Evolutionary conservation across 2,797 vertebrate genomes (phyloP).

Genomic region (Trichosurus vulpecula): DNA sequence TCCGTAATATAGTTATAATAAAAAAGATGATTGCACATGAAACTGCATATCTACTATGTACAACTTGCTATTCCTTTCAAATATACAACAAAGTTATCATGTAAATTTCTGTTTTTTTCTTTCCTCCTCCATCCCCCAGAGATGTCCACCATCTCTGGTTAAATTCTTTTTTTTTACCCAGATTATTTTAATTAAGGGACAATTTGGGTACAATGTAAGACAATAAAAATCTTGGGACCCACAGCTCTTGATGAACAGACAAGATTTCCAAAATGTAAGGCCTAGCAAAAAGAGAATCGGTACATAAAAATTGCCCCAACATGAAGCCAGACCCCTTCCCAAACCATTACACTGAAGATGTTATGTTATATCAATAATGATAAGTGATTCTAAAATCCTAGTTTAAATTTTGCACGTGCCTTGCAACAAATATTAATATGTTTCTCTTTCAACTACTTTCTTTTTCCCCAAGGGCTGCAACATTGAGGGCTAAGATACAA

Average conservation of each 20-base stretch:
- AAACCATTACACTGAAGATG: background rate
- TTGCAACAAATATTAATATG: background rate
- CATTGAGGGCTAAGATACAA: background rate
- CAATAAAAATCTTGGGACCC: background rate
- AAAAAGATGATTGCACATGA: too few relatives aligned
- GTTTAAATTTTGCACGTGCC: background rate
- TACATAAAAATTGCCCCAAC: background rate
- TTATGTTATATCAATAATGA: background rate
- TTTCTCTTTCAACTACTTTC: background rate
- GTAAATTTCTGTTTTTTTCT: too few relatives aligned
- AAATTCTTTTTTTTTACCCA: too few relatives aligned
- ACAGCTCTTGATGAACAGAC: background rate
- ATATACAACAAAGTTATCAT: too few relatives aligned
- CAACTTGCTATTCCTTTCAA: too few relatives aligned
- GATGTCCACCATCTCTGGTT: too few relatives aligned
- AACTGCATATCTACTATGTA: too few relatives aligned
- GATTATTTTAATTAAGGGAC: background rate
- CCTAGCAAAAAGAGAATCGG: background rate
- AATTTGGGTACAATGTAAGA: background rate
- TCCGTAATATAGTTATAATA: too few relatives aligned
- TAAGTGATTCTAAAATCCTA: background rate
- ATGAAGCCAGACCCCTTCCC: background rate
- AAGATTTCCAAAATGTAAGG: background rate
- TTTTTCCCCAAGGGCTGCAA: background rate
- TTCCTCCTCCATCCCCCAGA: too few relatives aligned